These are phyloP conservation scores for Pogonomyrmex barbatus DNA, from an alignment of 1,140 invertebrate species.

Conservation along the genomic window DNA sequence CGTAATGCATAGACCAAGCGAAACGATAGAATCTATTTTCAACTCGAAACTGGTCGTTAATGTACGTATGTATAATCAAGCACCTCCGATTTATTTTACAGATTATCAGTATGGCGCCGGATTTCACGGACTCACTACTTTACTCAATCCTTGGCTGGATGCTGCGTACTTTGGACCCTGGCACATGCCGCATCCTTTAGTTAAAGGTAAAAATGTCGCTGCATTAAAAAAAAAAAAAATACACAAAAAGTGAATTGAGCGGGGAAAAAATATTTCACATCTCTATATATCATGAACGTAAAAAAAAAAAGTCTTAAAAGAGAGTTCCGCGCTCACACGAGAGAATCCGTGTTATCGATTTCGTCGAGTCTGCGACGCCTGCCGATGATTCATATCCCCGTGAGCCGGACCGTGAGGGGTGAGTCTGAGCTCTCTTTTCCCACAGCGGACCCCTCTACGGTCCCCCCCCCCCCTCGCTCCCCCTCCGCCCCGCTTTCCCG, in stretches of 20 bases:
- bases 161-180: slow-evolving; percentile 91
- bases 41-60: slow-evolving; percentile 14
- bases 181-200: slow-evolving; percentile 89
- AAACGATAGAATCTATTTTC: slow-evolving; percentile 56
- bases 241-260: background rate
- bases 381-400: slow-evolving; percentile 83
- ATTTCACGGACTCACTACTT: slow-evolving; percentile 88
- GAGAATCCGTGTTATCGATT: slow-evolving; percentile 79
- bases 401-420: slow-evolving; percentile 79
- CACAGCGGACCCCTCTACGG: slow-evolving; percentile 74
- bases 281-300: slow-evolving; percentile 29
- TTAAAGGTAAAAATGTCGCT: slow-evolving; percentile 87
- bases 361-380: slow-evolving; percentile 82
- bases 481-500: slow-evolving; percentile 58
- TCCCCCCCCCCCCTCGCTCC: slow-evolving; percentile 44
- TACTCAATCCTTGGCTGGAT: slow-evolving; percentile 92
- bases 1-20: slow-evolving; percentile 32
- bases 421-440: slow-evolving; percentile 78
- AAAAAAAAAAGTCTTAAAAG: slow-evolving; percentile 65
- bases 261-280: slow-evolving; percentile 4
- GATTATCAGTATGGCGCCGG: slow-evolving; percentile 89
- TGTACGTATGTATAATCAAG: background rate
- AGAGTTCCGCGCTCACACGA: slow-evolving; percentile 59
- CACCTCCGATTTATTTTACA: slow-evolving; percentile 85
- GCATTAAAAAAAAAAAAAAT: background rate